Percentiles rank a stretch among this genome's conserved stretches.
Conservation (phyloP, 2,797 vertebrate genomes). For the Macroramphosus scolopax region DNA sequence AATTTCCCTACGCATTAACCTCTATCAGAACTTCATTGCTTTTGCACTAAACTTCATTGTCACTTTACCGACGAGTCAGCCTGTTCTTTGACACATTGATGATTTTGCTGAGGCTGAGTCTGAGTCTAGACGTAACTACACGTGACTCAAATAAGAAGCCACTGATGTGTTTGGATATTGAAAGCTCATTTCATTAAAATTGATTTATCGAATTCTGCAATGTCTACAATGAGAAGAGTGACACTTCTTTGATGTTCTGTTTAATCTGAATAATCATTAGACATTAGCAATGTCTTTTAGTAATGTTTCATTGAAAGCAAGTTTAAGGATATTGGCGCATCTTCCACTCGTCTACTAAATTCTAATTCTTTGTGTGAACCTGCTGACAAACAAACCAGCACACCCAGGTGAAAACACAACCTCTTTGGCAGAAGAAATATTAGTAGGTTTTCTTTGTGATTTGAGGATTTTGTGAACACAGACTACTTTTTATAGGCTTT, state of each 20-base stretch:
- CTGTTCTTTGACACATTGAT: slow-evolving; percentile 26
- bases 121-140: slow-evolving; percentile 16
- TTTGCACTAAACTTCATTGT: slow-evolving; percentile 19
- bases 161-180: slow-evolving; percentile 32
- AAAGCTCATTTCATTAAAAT: slow-evolving; percentile 41
- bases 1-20: slow-evolving; percentile 24
- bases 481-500: too few relatives aligned
- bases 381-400: too few relatives aligned
- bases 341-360: too few relatives aligned
- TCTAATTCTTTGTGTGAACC: too few relatives aligned
- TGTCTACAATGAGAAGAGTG: slow-evolving; percentile 5
- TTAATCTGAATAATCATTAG: slow-evolving; percentile 39
- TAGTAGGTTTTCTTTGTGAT: too few relatives aligned
- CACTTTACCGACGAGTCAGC: slow-evolving; percentile 26
- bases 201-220: slow-evolving; percentile 41
- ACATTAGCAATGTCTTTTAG: too few relatives aligned
- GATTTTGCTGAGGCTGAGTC: slow-evolving; percentile 11
- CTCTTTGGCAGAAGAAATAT: too few relatives aligned
- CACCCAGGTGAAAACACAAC: too few relatives aligned
- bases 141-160: slow-evolving; percentile 21
- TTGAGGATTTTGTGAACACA: too few relatives aligned
- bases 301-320: too few relatives aligned
- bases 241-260: slow-evolving; percentile 36
- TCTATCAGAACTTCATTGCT: slow-evolving; percentile 14
- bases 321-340: too few relatives aligned